A percentile compares a stretch with the other conserved stretches of the same genome.
Evolutionary conservation across 1,140 invertebrate species (phyloP).

Genomic region (Drosophila paulistorum): DNA sequence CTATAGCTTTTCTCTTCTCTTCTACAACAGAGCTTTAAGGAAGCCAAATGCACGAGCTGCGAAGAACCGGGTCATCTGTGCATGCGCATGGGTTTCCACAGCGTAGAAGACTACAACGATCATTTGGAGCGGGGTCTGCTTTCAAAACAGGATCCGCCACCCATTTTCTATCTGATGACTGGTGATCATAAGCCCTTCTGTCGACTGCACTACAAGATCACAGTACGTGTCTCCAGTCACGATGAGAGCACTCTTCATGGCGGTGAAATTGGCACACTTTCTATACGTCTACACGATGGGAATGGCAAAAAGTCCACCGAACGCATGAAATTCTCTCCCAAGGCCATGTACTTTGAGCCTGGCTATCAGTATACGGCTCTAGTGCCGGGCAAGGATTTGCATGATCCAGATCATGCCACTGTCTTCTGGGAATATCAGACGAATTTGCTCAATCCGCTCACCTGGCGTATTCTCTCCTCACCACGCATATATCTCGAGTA

Average conservation of each 20-base stretch:
- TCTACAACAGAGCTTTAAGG: slow-evolving; percentile 86
- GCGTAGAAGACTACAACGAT: slow-evolving; percentile 84
- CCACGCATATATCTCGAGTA: slow-evolving; percentile 89
- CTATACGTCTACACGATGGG: slow-evolving; percentile 87
- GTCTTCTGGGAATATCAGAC: slow-evolving; percentile 91
- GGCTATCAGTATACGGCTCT: slow-evolving; percentile 88
- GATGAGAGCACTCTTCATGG: slow-evolving; percentile 88
- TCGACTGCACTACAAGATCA: slow-evolving; percentile 90
- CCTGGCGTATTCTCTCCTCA: slow-evolving; percentile 90
- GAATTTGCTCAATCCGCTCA: slow-evolving; percentile 91
- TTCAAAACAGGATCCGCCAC: slow-evolving; percentile 85
- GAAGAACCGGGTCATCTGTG: slow-evolving; percentile 86
- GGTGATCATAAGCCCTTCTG: slow-evolving; percentile 88
- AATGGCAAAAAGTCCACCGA: slow-evolving; percentile 84
- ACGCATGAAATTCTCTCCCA: slow-evolving; percentile 84
- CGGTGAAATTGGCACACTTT: slow-evolving; percentile 88
- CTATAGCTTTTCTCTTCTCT: not conserved
- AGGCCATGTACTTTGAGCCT: slow-evolving; percentile 87
- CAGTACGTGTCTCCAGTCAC: slow-evolving; percentile 89
- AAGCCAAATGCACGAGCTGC: slow-evolving; percentile 90
- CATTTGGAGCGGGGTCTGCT: slow-evolving; percentile 78
- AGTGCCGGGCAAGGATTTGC: slow-evolving; percentile 87
- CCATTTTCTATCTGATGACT: slow-evolving; percentile 87
- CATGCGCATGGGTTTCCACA: slow-evolving; percentile 88
- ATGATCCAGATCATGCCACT: slow-evolving; percentile 86